phyloP scores from a whole-genome alignment of 2,113 vertebrate species.

The Cygnus atratus region DNA sequence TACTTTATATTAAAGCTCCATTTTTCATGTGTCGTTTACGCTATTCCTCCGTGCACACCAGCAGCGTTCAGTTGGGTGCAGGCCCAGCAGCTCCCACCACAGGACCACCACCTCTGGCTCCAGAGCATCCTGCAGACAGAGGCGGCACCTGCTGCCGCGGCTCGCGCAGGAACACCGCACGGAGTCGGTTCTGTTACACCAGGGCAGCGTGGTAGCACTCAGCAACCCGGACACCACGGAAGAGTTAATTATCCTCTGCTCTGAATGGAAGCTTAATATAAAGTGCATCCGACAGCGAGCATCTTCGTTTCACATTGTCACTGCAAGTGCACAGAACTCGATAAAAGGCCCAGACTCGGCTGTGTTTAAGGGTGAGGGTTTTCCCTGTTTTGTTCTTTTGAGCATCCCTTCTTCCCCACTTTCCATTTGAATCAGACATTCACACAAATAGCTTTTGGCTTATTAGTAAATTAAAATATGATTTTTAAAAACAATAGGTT shows the following conservation, averaged over 20 bases:
- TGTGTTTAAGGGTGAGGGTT: too few relatives aligned
- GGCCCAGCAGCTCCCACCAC: not conserved
- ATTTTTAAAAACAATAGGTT: not conserved
- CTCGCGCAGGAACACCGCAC: rapidly evolving
- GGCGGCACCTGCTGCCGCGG: not conserved
- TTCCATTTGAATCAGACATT: not conserved
- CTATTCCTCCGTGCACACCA: too few relatives aligned
- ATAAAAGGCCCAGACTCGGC: rapidly evolving
- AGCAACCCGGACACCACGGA: rapidly evolving
- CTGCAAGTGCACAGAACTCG: rapidly evolving
- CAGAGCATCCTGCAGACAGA: not conserved
- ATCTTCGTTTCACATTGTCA: rapidly evolving
- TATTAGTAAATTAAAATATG: not conserved
- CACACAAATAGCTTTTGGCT: not conserved
- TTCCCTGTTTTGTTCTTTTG: too few relatives aligned
- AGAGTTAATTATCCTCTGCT: not conserved
- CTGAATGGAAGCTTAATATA: not conserved
- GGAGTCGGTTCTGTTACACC: rapidly evolving
- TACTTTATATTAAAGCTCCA: not conserved
- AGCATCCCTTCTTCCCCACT: not conserved
- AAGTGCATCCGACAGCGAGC: rapidly evolving
- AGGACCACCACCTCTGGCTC: not conserved
- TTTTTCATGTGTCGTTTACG: too few relatives aligned
- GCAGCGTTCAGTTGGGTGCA: not conserved
- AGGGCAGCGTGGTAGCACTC: rapidly evolving